Conservation (phyloP, 2,888 invertebrate species). For the Stenchaetothrips biformis region DNA sequence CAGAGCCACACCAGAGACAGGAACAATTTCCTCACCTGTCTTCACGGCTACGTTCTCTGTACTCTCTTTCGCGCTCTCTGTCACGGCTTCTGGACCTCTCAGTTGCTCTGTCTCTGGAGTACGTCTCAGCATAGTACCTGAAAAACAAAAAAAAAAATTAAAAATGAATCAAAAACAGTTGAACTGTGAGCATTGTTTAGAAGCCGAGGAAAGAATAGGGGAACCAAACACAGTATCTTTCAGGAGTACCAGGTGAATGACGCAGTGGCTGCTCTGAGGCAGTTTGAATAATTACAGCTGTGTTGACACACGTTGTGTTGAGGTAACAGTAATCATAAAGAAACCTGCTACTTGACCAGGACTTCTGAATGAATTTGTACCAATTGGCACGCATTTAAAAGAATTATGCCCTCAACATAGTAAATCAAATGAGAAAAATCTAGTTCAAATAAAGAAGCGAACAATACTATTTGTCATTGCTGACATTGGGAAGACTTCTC, state of each 20-base stretch:
- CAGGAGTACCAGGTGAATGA: neutral
- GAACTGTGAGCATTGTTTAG: too few species aligned
- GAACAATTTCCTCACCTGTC: conserved; percentile 57
- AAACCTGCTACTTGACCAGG: neutral
- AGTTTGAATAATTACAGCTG: neutral
- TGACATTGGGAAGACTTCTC: neutral
- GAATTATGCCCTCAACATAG: neutral
- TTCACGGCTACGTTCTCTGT: conserved; percentile 70
- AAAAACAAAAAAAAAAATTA: neutral
- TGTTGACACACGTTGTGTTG: neutral
- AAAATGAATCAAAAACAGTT: neutral
- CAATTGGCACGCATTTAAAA: neutral
- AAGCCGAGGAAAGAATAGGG: too few species aligned
- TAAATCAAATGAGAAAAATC: neutral
- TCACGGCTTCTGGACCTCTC: conserved; percentile 70
- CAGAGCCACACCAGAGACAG: conserved; percentile 25
- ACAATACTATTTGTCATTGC: neutral
- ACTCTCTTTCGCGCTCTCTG: conserved; percentile 57
- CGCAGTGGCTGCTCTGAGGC: neutral
- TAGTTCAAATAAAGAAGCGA: neutral
- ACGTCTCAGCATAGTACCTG: conserved; percentile 53
- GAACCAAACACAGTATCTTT: too few species aligned
- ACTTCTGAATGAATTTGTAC: neutral
- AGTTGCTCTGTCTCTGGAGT: conserved; percentile 58
- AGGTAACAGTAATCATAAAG: neutral